Base-by-base conservation (phyloP, 23 tunicate genomes). In the Botrylloides violaceus region DNA sequence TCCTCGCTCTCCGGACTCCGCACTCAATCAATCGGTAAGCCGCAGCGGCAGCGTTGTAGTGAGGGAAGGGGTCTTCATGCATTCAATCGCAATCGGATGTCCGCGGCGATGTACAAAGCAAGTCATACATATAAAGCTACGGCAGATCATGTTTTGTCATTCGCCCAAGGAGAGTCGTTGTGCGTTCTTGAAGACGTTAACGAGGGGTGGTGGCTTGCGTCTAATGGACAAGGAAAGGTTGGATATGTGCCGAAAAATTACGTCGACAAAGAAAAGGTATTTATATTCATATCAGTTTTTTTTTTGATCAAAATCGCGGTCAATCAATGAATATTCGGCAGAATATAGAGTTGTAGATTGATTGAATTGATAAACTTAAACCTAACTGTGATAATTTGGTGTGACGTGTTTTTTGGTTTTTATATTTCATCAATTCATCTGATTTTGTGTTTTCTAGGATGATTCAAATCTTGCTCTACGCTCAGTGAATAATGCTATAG, bases 141-240 rank as follows among this genome's bases (percentile, higher is more conserved):
- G 18, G 28, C 35, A 32, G 73, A 26, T 15, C 82, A 86, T 71
- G 66, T 83, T 19, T 58, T 86, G 33, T 47, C 94, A n/a, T 58
- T 86, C 47, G 29, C 37, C 18, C 24, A 33, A 24, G 94, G 85
- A 36, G 94, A 86, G 4, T 27, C 29, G 2, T 33, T 79, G 3
- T 86, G 65, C 36, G 33, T 86, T 37, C 63, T 86, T 22, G 94
- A 86, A 26, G 66, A 86, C 62, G 79, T 75, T 4, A 86, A 86
- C 50, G 33, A 66, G 32, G 20, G 80, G 23, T 86, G 94, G 94
- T 86, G 84, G 85, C 77, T 79, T 32, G 94, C 80, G 15, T 75
- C 94, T 20, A 86, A 80, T 32, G 50, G 22, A 12, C 21, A 23
- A 0, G 94, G 94, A 66, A 56, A 61, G 43, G 78, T 75, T 79